phyloP scores from a whole-genome alignment of 1,140 invertebrate genomes.

The Hormaphis cornu region DNA sequence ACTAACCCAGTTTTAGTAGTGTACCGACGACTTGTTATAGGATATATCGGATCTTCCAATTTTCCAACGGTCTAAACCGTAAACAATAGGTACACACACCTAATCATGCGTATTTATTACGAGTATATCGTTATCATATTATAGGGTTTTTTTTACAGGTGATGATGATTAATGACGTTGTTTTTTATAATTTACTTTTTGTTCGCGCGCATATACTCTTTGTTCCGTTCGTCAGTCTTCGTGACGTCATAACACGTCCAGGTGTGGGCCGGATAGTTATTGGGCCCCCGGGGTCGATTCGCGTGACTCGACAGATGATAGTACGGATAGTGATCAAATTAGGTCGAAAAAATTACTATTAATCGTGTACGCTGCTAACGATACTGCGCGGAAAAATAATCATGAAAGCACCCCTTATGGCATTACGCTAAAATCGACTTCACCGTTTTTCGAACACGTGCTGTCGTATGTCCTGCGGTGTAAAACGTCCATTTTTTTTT shows the following conservation, averaged over 20 bases:
- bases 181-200: neutral
- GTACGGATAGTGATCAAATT: conserved; percentile 25
- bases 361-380: neutral
- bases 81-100: neutral
- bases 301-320: conserved; percentile 30
- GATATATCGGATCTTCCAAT: no score
- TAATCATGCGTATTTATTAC: neutral
- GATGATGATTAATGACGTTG: conserved; percentile 26
- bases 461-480: no score
- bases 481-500: no score
- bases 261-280: neutral
- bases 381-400: neutral
- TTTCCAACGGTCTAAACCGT: no score
- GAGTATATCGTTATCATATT: neutral
- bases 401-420: neutral
- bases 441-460: neutral
- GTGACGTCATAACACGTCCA: conserved; percentile 20
- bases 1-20: no score
- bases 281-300: conserved; percentile 26
- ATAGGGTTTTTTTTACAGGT: neutral
- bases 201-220: neutral
- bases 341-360: conserved; percentile 3
- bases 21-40: no score
- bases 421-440: neutral
- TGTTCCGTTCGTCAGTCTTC: neutral